Conservation (phyloP, 2,888 invertebrate species). For the Furcula furcula region DNA sequence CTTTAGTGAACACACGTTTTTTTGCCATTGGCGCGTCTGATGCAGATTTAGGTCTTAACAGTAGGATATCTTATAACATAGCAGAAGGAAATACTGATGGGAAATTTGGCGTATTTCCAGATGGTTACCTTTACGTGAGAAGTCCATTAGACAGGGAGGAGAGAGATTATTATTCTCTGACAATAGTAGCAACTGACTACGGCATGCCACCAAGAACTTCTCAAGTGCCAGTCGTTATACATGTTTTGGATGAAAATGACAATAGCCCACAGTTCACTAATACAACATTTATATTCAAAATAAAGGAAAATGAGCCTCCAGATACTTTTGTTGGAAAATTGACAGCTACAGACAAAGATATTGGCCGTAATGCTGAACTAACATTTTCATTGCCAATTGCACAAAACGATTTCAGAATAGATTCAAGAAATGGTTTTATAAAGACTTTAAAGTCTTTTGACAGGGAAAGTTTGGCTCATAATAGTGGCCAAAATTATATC, state of each 20-base stretch:
- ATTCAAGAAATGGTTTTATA: constrained; percentile 94
- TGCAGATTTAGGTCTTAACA: constrained; percentile 91
- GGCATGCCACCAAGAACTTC: constrained; percentile 90
- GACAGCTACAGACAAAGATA: constrained; percentile 93
- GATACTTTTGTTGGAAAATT: constrained; percentile 96
- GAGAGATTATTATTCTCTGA: constrained; percentile 94
- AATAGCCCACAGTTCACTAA: constrained; percentile 96
- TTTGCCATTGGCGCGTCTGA: constrained; percentile 95
- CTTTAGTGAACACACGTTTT: constrained; percentile 94
- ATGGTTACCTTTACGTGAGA: constrained; percentile 94
- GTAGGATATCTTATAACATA: constrained; percentile 90
- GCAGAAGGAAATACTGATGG: constrained; percentile 92
- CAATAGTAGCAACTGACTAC: constrained; percentile 91
- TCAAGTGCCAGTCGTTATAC: constrained; percentile 94
- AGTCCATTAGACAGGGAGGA: constrained; percentile 94
- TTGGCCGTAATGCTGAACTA: constrained; percentile 94
- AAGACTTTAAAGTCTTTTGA: constrained; percentile 93
- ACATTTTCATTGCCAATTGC: constrained; percentile 89
- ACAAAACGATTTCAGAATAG: constrained; percentile 92
- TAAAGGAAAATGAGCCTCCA: constrained; percentile 93
- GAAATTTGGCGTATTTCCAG: constrained; percentile 97
- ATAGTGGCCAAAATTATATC: constrained; percentile 89
- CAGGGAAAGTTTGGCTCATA: constrained; percentile 91
- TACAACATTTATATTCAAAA: constrained; percentile 93
- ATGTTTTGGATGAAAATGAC: constrained; percentile 98